These are phyloP conservation scores for Monodelphis domestica DNA, from an alignment of 2,797 vertebrate genomes.

Conservation along the genomic window DNA sequence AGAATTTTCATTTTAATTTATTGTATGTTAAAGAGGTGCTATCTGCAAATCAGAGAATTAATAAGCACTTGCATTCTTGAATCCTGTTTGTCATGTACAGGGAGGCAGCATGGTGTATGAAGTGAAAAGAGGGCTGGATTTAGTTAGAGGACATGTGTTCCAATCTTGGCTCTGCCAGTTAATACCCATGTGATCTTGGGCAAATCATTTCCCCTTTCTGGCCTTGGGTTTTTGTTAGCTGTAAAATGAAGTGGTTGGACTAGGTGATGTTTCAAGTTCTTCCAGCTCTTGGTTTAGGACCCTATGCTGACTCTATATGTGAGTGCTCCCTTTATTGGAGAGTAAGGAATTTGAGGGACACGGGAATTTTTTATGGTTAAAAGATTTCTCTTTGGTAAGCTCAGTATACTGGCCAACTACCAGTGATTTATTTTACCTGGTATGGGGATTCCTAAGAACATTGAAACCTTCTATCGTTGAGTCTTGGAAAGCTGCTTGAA, in stretches of 20 bases:
- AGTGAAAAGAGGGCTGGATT: neutral
- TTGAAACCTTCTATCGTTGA: too few relatives aligned
- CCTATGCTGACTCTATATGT: slow-evolving; percentile 25
- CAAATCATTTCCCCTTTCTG: too few relatives aligned
- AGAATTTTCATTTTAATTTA: slow-evolving; percentile 58
- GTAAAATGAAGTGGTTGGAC: too few relatives aligned
- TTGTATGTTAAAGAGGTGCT: slow-evolving; percentile 33
- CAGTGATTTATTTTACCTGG: too few relatives aligned
- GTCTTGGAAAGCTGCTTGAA: too few relatives aligned
- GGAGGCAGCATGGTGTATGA: neutral
- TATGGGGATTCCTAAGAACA: too few relatives aligned
- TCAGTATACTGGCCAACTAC: slow-evolving; percentile 16
- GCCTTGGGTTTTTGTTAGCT: too few relatives aligned
- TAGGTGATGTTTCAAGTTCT: too few relatives aligned
- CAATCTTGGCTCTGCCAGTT: neutral
- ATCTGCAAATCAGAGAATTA: neutral
- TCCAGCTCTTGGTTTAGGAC: too few relatives aligned
- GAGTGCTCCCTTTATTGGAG: neutral
- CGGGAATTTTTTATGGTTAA: slow-evolving; percentile 49
- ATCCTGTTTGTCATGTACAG: slow-evolving; percentile 49
- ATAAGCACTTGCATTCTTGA: slow-evolving; percentile 37
- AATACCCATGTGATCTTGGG: too few relatives aligned
- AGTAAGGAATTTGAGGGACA: slow-evolving; percentile 32
- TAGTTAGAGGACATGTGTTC: neutral
- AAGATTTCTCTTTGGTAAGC: slow-evolving; percentile 59